Base-by-base conservation (phyloP, 1,140 invertebrate genomes). In the Pogonomyrmex californicus region DNA sequence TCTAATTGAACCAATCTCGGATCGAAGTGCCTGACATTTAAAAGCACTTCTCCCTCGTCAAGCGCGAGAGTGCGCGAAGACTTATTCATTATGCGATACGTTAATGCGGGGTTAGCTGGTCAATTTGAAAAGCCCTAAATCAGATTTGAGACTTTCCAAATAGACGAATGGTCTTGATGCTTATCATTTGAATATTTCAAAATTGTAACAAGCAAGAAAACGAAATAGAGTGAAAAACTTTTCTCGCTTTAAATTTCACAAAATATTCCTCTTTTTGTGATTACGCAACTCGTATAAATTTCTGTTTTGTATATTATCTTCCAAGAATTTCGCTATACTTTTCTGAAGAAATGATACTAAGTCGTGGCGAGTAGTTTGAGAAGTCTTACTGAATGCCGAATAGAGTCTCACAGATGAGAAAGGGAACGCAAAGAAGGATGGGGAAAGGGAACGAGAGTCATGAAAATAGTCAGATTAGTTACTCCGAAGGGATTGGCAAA, bases 401-500 rank as follows among this genome's bases (percentile, higher is more conserved):
- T 82, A 49, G 12, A 73, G 36, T 73, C 23, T 49, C 30, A 49
- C 5, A 4, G 6, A 71, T 4, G 6, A 60, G 33, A 6, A 49
- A 9, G 14, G 9, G 10, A 17, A 36, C 10, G 6, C 14, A 65
- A 30, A 60, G 54, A 73, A 47, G 6, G 0, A 30, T 4, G n/a
- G 6, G 47, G 12, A 62, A 36, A 47, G 62, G 5, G 44, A 75
- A 41, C 33, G 17, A 12, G 38, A 58, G 66, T 71, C 66, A 23
- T 58, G 79, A 73, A 82, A 82, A 41, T 73, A 47, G 79, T 71
- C 30, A 71, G 86, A 91, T 88, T 87, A 82, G 76, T 81, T 75
- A 68, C 86, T 81, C 65, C 79, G 70, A 89, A 65, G 75, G 33
- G 63, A 70, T 89, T 82, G 88, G 90, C 86, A 75, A 86, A 88